Percentiles rank a stretch among this genome's conserved stretches.
These are phyloP conservation scores for Acrocephalus arundinaceus DNA, from an alignment of 2,113 vertebrate species.

Conservation along the genomic window DNA sequence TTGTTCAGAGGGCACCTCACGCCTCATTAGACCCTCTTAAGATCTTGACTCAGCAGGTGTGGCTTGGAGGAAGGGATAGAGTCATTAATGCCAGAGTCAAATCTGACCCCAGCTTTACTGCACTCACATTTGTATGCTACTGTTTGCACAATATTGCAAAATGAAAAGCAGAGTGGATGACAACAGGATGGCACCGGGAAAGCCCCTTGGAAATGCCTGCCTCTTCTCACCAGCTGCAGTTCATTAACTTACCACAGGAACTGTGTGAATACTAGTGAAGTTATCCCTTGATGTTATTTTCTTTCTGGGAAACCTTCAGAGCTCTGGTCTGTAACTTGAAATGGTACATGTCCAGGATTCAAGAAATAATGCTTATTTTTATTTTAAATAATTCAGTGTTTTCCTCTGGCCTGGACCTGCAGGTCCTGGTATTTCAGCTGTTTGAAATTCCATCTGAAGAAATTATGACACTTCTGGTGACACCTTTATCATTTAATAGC, in stretches of 20 bases:
- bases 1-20: background rate
- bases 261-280: background rate
- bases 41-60: background rate
- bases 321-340: background rate
- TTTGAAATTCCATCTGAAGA: background rate
- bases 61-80: background rate
- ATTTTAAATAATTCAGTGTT: background rate
- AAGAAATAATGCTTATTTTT: background rate
- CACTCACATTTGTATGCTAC: background rate
- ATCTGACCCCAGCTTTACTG: background rate
- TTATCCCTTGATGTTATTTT: background rate
- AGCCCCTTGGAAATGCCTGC: background rate
- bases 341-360: background rate
- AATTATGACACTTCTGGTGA: background rate
- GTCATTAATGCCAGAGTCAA: background rate
- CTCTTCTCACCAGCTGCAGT: background rate
- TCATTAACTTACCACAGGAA: background rate
- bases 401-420: background rate
- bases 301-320: background rate
- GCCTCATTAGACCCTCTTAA: background rate
- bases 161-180: background rate
- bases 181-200: background rate
- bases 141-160: background rate
- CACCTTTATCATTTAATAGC: background rate
- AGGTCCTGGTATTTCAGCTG: background rate